Conservation (phyloP, 2,113 vertebrate genomes). For the Psilopsiagon aurifrons region DNA sequence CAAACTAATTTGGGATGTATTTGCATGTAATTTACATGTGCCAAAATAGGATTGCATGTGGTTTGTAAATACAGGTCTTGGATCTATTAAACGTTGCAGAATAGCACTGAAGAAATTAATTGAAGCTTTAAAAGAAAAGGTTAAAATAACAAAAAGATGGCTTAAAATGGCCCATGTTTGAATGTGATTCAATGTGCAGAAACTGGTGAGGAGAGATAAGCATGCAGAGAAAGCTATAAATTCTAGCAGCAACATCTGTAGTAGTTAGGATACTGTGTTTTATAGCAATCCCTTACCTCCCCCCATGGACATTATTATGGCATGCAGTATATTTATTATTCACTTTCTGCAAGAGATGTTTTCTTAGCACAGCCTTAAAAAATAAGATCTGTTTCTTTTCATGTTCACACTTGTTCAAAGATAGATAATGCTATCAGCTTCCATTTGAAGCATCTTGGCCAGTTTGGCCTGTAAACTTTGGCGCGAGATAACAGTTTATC, state of each 20-base stretch:
- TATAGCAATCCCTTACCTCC: conserved; percentile 69
- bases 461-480: background rate
- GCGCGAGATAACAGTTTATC: background rate
- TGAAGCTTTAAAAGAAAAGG: conserved; percentile 58
- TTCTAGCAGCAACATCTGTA: conserved; percentile 74
- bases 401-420: conserved; percentile 34
- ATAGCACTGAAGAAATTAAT: conserved; percentile 72
- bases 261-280: conserved; percentile 69
- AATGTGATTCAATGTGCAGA: conserved; percentile 67
- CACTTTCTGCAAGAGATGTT: conserved; percentile 63
- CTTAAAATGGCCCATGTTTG: conserved; percentile 69
- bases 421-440: conserved; percentile 11
- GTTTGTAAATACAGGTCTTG: conserved; percentile 71
- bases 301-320: conserved; percentile 56
- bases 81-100: conserved; percentile 71
- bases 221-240: conserved; percentile 67
- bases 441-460: background rate
- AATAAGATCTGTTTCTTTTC: conserved; percentile 19
- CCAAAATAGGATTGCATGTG: conserved; percentile 76
- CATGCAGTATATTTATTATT: conserved; percentile 68
- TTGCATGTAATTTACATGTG: conserved; percentile 81
- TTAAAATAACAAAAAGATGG: conserved; percentile 72
- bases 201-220: conserved; percentile 76
- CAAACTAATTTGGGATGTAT: conserved; percentile 80
- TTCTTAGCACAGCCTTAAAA: conserved; percentile 68